Evolutionary conservation across 1,140 invertebrate genomes (phyloP).

Genomic region (Brachionus koreanus): DNA sequence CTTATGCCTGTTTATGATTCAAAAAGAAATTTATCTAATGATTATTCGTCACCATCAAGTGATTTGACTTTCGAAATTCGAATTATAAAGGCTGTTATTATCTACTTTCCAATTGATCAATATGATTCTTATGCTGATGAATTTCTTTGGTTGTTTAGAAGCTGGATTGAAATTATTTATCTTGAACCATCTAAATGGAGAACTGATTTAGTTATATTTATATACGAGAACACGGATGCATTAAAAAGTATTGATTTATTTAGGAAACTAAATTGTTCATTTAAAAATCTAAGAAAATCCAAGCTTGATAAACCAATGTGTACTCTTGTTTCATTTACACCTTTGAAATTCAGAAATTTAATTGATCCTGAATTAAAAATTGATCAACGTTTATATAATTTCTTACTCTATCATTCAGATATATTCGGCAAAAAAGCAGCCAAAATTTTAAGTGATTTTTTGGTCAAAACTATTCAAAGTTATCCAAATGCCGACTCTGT

Average conservation of each 20-base stretch:
- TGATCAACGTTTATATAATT: background rate
- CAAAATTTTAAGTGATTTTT: background rate
- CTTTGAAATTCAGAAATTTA: background rate
- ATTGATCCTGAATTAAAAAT: background rate
- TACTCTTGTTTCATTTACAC: background rate
- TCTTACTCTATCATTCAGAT: background rate
- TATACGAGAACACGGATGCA: background rate
- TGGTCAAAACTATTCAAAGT: background rate
- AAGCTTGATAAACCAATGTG: constrained; percentile 30
- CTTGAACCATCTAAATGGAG: constrained; percentile 24
- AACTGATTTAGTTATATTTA: constrained; percentile 36
- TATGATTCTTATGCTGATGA: background rate
- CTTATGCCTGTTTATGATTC: background rate
- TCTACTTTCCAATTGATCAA: constrained; percentile 12
- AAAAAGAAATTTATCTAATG: background rate
- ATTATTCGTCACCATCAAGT: background rate
- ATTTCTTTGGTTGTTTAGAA: constrained; percentile 31
- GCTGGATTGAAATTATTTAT: constrained; percentile 24
- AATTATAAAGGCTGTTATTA: background rate
- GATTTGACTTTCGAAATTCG: background rate
- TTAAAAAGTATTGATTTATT: background rate
- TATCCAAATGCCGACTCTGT: constrained; percentile 38
- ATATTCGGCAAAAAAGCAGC: background rate
- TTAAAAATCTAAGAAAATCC: constrained; percentile 1
- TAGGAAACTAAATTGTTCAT: constrained; percentile 3